A percentile compares a stretch with the other conserved stretches of the same genome.
phyloP scores from a whole-genome alignment of 2,888 invertebrate genomes.

The Graphium colonna region DNA sequence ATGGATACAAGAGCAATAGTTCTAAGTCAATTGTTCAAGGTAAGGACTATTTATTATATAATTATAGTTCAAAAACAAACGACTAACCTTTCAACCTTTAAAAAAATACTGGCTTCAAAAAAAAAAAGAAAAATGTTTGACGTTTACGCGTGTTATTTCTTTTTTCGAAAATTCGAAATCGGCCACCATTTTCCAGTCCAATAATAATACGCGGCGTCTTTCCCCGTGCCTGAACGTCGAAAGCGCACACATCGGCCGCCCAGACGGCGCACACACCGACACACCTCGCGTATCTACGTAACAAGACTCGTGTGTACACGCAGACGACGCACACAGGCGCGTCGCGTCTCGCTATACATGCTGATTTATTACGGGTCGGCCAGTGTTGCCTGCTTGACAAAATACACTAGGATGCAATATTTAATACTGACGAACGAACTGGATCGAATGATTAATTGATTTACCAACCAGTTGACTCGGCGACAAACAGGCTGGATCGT shows the following conservation, averaged over 20 bases:
- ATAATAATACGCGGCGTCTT: slow-evolving; percentile 20
- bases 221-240: slow-evolving; percentile 21
- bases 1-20: too few species aligned
- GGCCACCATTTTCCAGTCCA: slow-evolving; percentile 14
- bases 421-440: too few species aligned
- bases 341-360: slow-evolving; percentile 20
- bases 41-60: too few species aligned
- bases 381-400: background rate
- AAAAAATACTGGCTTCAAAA: too few species aligned
- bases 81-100: too few species aligned
- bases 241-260: slow-evolving; percentile 12
- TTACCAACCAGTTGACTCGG: too few species aligned
- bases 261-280: slow-evolving; percentile 20
- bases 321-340: slow-evolving; percentile 7
- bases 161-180: slow-evolving; percentile 9
- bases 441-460: too few species aligned
- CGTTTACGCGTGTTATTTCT: background rate
- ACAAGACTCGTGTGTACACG: slow-evolving; percentile 20
- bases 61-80: too few species aligned
- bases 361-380: slow-evolving; percentile 26
- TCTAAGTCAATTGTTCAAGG: too few species aligned
- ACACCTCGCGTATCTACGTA: background rate
- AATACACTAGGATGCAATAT: background rate
- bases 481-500: too few species aligned
- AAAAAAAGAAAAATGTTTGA: background rate